A percentile compares a stretch with the other conserved stretches of the same genome.
Conservation (phyloP, 2,888 invertebrate species). For the Apeira syringaria region DNA sequence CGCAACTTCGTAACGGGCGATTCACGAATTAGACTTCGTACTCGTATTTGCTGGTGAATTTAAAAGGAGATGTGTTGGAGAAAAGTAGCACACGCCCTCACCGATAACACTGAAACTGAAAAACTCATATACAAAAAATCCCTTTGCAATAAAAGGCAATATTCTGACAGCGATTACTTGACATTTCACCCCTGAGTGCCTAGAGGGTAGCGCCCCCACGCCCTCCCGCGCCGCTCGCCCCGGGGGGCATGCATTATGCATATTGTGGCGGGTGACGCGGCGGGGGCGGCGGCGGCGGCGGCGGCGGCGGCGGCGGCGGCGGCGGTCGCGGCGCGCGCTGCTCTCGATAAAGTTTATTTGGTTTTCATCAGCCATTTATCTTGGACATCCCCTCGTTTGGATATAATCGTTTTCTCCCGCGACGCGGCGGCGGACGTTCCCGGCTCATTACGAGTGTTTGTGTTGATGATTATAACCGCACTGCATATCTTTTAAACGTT, state of each 20-base stretch:
- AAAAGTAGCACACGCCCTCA: too few relatives aligned
- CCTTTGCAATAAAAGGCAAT: not conserved
- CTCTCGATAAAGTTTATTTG: slow-evolving; percentile 14
- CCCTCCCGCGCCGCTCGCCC: slow-evolving; percentile 41
- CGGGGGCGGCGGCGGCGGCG: too few relatives aligned
- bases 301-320: slow-evolving; percentile 27
- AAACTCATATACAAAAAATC: not conserved
- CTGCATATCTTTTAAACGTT: too few relatives aligned
- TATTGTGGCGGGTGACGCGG: too few relatives aligned
- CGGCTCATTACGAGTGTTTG: too few relatives aligned
- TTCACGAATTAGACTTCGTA: too few relatives aligned
- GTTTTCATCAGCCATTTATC: slow-evolving; percentile 18
- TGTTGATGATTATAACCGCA: too few relatives aligned
- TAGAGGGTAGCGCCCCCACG: slow-evolving; percentile 35
- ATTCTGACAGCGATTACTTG: slow-evolving; percentile 4
- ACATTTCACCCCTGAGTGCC: not conserved
- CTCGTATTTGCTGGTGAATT: too few relatives aligned
- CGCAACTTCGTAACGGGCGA: too few relatives aligned
- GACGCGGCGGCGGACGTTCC: too few relatives aligned
- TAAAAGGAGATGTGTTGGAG: too few relatives aligned
- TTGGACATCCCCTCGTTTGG: slow-evolving; percentile 6
- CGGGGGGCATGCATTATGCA: slow-evolving; percentile 65
- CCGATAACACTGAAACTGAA: too few relatives aligned
- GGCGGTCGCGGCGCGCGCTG: not conserved
- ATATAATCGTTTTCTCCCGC: slow-evolving; percentile 4